Percentiles rank a stretch among this genome's conserved stretches.
Conservation (phyloP, 2,888 invertebrate genomes). For the Clivina fossor region DNA sequence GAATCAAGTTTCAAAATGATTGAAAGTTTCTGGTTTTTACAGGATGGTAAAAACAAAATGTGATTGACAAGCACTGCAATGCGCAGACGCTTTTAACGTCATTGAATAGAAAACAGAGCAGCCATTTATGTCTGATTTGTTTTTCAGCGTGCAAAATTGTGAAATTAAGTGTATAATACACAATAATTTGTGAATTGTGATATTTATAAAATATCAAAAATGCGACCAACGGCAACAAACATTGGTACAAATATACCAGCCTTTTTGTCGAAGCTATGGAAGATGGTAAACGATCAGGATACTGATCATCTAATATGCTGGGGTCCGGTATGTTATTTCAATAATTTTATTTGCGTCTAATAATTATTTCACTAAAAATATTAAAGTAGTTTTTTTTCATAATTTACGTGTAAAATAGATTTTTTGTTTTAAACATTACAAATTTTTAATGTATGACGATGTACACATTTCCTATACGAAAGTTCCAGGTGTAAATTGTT, state of each 20-base stretch:
- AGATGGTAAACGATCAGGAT: constrained; percentile 87
- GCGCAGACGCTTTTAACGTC: constrained; percentile 29
- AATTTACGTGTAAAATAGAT: no score
- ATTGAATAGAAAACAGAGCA: constrained; percentile 14
- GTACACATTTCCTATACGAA: no score
- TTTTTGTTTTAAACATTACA: no score
- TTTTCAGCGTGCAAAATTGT: constrained; percentile 29
- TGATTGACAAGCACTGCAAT: no score
- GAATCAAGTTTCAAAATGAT: no score
- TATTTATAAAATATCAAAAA: constrained; percentile 46
- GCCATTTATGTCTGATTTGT: constrained; percentile 28
- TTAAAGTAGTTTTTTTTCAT: no score
- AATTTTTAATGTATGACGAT: no score
- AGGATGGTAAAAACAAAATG: no score
- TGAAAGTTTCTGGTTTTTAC: no score
- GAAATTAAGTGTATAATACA: constrained; percentile 26
- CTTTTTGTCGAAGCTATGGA: constrained; percentile 93
- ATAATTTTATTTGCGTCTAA: no score
- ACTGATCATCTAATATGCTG: constrained; percentile 92
- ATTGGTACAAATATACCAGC: constrained; percentile 77
- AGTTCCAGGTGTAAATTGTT: no score
- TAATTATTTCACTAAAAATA: no score
- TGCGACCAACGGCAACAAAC: constrained; percentile 70
- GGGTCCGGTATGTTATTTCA: constrained; percentile 83
- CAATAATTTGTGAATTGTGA: constrained; percentile 8